Percentiles rank a stretch among this genome's conserved stretches.
phyloP scores from a whole-genome alignment of 2,113 vertebrate genomes.

The Paradoxurus hermaphroditus region DNA sequence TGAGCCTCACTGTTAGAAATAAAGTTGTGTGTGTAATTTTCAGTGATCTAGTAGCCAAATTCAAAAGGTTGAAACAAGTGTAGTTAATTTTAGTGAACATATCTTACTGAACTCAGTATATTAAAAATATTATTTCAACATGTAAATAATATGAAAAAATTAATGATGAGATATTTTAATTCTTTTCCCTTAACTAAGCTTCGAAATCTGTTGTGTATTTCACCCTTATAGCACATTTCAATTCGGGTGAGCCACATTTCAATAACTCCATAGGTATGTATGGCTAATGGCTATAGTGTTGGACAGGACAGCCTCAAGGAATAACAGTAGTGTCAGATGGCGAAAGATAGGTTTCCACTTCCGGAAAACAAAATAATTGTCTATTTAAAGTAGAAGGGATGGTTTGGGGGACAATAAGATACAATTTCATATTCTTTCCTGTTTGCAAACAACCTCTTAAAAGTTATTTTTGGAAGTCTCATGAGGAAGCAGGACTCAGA shows the following conservation, averaged over 20 bases:
- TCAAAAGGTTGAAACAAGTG: background rate
- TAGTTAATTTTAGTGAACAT: constrained; percentile 3
- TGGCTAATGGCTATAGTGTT: background rate
- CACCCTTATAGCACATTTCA: background rate
- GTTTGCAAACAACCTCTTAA: background rate
- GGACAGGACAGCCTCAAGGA: background rate
- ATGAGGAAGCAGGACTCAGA: background rate
- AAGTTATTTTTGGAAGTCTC: background rate
- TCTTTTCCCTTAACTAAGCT: background rate
- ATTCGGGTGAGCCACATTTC: background rate
- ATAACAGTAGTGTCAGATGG: background rate
- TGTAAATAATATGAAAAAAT: background rate
- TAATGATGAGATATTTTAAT: background rate
- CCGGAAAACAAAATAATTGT: background rate
- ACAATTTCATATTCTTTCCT: background rate
- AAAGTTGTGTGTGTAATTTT: background rate
- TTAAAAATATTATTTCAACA: background rate
- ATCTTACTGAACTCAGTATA: background rate
- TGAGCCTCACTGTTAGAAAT: background rate
- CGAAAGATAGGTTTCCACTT: background rate
- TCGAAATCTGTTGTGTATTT: background rate
- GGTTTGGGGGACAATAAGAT: background rate
- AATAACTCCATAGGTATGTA: background rate
- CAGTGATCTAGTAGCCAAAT: background rate
- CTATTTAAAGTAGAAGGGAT: background rate